These are phyloP conservation scores for Trypoxylon attenuatum DNA, from an alignment of 2,888 invertebrate genomes.

Conservation along the genomic window DNA sequence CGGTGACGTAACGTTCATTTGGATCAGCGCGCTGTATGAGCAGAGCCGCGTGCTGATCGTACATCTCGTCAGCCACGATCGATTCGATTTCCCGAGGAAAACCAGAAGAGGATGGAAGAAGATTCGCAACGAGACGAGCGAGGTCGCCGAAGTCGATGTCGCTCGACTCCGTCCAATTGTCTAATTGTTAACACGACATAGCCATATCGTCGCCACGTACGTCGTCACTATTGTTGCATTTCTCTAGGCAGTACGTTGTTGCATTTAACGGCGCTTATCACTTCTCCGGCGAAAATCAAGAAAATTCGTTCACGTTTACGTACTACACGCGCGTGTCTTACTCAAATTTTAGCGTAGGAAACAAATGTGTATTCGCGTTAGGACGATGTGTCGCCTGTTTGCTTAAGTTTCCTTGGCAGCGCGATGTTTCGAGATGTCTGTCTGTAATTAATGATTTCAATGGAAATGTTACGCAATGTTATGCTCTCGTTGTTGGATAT, in stretches of 20 bases:
- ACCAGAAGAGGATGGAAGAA: too few species aligned
- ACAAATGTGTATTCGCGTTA: conserved; percentile 20
- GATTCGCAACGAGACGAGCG: conserved; percentile 53
- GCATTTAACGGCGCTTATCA: conserved; percentile 23
- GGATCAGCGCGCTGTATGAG: conserved; percentile 66
- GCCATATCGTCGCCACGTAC: conserved; percentile 44
- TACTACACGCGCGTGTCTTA: conserved; percentile 38
- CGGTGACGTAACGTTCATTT: conserved; percentile 67
- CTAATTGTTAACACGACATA: conserved; percentile 53
- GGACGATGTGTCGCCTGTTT: conserved; percentile 7
- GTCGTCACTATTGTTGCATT: conserved; percentile 47
- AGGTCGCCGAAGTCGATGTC: conserved; percentile 44
- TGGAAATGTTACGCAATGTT: conserved; percentile 20
- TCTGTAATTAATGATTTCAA: too few species aligned
- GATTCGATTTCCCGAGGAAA: too few species aligned
- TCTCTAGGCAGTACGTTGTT: conserved; percentile 21
- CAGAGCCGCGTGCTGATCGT: conserved; percentile 65
- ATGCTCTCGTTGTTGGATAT: conserved; percentile 11
- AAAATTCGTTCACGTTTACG: conserved; percentile 2
- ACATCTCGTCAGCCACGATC: conserved; percentile 5
- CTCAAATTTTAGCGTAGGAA: conserved; percentile 12
- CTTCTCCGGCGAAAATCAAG: conserved; percentile 17
- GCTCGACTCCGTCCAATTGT: conserved; percentile 61
- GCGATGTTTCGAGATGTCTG: too few species aligned
- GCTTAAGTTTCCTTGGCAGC: conserved; percentile 23